A percentile compares a stretch with the other conserved stretches of the same genome.
phyloP scores from a whole-genome alignment of 1,140 invertebrate species.

The Drosophila nigrodunni region DNA sequence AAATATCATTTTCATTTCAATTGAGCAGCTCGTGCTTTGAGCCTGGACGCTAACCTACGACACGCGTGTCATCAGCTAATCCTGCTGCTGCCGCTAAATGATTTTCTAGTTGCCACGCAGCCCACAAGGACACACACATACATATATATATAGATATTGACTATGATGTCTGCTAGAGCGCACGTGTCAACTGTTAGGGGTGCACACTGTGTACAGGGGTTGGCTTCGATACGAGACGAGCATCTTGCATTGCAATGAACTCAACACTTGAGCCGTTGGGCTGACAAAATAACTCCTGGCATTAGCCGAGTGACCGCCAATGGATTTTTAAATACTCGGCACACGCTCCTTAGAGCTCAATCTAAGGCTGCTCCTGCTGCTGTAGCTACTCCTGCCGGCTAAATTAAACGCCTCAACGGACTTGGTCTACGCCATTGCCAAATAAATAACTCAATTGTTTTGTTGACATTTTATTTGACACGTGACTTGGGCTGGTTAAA shows the following conservation, averaged over 20 bases:
- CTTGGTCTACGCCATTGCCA: slow-evolving; percentile 52
- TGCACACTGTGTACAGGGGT: neutral
- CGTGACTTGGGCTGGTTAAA: slow-evolving; percentile 82
- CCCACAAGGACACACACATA: slow-evolving; percentile 45
- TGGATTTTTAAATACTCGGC: slow-evolving; percentile 81
- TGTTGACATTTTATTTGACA: slow-evolving; percentile 83
- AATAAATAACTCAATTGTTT: slow-evolving; percentile 83
- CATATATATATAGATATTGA: neutral
- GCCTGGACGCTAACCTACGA: slow-evolving; percentile 60
- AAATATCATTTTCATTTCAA: slow-evolving; percentile 83
- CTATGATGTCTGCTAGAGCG: slow-evolving; percentile 24
- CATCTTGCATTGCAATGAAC: slow-evolving; percentile 77
- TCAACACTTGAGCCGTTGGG: slow-evolving; percentile 68
- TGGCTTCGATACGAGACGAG: slow-evolving; percentile 23
- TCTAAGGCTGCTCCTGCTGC: neutral
- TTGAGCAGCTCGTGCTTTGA: slow-evolving; percentile 67
- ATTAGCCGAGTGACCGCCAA: slow-evolving; percentile 77
- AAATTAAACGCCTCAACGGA: slow-evolving; percentile 70
- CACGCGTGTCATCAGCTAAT: slow-evolving; percentile 81
- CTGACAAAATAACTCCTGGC: slow-evolving; percentile 78
- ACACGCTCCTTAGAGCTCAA: slow-evolving; percentile 44
- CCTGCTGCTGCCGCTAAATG: slow-evolving; percentile 72
- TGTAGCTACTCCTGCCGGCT: slow-evolving; percentile 31
- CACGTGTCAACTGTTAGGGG: slow-evolving; percentile 68
- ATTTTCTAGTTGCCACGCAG: slow-evolving; percentile 71